Evolutionary conservation across 1,140 invertebrate genomes (phyloP), one percentile per base, ranked within the genome.

Genomic region (Brachionus sp.): DNA sequence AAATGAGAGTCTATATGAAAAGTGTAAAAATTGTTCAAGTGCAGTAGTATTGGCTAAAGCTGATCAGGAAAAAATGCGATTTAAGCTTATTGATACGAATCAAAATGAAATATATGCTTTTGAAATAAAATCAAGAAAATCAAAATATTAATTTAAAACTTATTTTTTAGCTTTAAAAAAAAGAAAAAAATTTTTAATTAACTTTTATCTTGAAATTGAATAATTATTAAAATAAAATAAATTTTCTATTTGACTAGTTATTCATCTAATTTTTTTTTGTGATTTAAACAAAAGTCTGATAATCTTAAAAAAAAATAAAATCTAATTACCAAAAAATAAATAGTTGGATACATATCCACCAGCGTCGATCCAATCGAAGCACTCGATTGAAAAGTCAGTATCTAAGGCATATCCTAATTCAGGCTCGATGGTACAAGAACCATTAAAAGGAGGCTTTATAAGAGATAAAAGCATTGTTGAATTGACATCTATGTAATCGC

Each of bases 321-420:
- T 29, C 6, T 46, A n/a, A 50, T 78, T 78, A 62, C 53, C 44
- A 37, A 50, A 78, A 39, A 19, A 78, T 16, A 19, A n/a, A 37
- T 78, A 78, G 1, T 78, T 13, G 10, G 46, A 6, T n/a, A 78
- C 19, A 57, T 35, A 13, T 35, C 75, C 75, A 23, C 33, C 16
- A 57, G 9, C n/a, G 23, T 78, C 75, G 35, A 78, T 33, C 75
- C 75, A 78, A 62, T 39, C 16, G 6, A 23, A n/a, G 37, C 75
- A 78, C 5, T 62, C 29, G 12, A 78, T 78, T 9, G 19, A 10
- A 62, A 78, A 78, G 12, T 53, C 46, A n/a, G 75, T 78, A 23
- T 33, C 25, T 10, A 78, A 50, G 7, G 75, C 75, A 53, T 16
- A 78, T 16, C 75, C 75, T 53, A 13, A 33, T 37, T 78, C 19